A percentile compares a stretch with the other conserved stretches of the same genome.
These are phyloP conservation scores for Chrysaora quinquecirrha DNA, from an alignment of 30 jellyfish, hydroid and myxozoan genomes.

Conservation along the genomic window DNA sequence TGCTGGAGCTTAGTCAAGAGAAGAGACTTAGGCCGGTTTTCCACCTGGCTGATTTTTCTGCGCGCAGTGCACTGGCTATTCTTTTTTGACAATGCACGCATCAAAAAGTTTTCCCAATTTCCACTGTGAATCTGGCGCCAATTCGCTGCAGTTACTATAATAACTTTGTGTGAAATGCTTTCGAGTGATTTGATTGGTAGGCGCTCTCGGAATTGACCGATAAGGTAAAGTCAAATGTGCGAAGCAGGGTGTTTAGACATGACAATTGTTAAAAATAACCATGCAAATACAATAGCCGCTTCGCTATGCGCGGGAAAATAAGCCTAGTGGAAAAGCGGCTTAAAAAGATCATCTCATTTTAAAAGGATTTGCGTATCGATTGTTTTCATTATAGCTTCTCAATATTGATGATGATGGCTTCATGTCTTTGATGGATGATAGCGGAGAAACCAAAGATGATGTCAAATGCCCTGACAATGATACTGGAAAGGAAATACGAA, in stretches of 20 bases:
- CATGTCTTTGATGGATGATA: conserved; percentile 85
- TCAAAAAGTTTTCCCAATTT: no score
- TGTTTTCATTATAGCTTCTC: conserved; percentile 44
- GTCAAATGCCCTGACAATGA: conserved; percentile 82
- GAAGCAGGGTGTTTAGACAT: not conserved
- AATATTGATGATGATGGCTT: conserved; percentile 93
- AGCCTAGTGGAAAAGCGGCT: not conserved
- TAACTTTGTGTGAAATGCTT: no score
- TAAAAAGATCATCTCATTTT: not conserved
- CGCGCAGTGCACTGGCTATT: no score
- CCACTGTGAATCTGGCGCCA: no score
- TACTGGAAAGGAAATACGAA: conserved; percentile 74
- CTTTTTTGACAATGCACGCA: no score
- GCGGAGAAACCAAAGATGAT: conserved; percentile 85
- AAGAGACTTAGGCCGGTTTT: no score
- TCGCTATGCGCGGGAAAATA: not conserved
- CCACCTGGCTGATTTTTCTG: no score
- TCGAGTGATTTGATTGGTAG: no score
- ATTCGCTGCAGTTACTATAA: no score
- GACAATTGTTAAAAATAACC: not conserved
- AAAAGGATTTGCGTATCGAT: not conserved
- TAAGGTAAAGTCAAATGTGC: not conserved
- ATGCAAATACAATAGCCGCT: no score
- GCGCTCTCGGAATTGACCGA: not conserved
- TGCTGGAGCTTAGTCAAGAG: no score